Conservation (phyloP, 1,140 invertebrate genomes). For the Drosophila busckii region DNA sequence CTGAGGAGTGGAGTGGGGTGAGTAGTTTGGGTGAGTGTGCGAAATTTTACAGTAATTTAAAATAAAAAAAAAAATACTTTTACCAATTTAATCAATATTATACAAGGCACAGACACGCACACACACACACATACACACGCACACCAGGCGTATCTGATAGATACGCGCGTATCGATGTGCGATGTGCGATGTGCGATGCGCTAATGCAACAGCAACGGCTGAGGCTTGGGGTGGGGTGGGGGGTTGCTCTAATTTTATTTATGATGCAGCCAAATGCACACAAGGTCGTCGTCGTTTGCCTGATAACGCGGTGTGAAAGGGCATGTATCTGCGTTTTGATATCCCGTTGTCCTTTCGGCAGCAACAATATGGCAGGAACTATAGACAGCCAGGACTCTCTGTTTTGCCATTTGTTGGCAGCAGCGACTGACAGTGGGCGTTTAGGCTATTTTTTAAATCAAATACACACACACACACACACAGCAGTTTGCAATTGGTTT, state of each 20-base stretch:
- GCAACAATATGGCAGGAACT: slow-evolving; percentile 3
- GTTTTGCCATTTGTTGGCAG: too few relatives aligned
- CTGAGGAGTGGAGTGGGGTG: neutral
- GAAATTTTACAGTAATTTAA: slow-evolving; percentile 77
- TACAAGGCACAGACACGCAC: slow-evolving; percentile 51
- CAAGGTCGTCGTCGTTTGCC: slow-evolving; percentile 9
- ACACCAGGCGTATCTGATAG: slow-evolving; percentile 70
- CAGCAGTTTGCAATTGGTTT: too few relatives aligned
- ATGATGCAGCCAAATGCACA: slow-evolving; percentile 51
- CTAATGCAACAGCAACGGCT: slow-evolving; percentile 55
- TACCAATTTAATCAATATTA: slow-evolving; percentile 77
- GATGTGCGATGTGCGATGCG: too few relatives aligned
- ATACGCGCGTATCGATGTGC: slow-evolving; percentile 49
- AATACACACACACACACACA: too few relatives aligned
- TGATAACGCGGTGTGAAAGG: slow-evolving; percentile 68
- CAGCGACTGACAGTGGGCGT: too few relatives aligned
- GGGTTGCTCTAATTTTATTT: slow-evolving; percentile 71
- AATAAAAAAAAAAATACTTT: slow-evolving; percentile 53
- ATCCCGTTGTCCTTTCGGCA: slow-evolving; percentile 59
- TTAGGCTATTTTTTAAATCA: too few relatives aligned
- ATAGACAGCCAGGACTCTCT: slow-evolving; percentile 1
- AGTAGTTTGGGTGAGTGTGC: slow-evolving; percentile 61
- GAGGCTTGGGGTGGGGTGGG: neutral
- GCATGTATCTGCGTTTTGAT: slow-evolving; percentile 74
- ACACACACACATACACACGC: slow-evolving; percentile 23